phyloP scores from a whole-genome alignment of 2,113 vertebrate genomes.

The Cynopterus brachyotis region DNA sequence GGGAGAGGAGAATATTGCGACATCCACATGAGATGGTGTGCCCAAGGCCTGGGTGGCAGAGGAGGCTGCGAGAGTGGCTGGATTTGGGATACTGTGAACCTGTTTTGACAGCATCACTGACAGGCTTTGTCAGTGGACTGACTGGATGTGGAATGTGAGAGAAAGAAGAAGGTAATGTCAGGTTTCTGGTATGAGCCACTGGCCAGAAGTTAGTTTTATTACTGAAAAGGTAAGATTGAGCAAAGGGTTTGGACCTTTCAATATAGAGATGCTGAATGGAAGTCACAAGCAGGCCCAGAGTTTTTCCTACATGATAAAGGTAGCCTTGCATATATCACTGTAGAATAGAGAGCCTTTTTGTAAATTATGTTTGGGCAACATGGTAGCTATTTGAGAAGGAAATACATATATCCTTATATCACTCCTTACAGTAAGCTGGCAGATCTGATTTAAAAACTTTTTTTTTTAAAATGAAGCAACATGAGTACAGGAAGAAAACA shows the following conservation, averaged over 20 bases:
- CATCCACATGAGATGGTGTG: neutral
- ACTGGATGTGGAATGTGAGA: neutral
- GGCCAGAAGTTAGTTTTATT: neutral
- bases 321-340: neutral
- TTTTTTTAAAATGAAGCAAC: neutral
- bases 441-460: neutral
- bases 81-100: neutral
- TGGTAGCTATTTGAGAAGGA: neutral
- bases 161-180: neutral
- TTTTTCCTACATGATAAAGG: neutral
- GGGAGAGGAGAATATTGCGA: neutral
- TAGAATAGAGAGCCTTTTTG: neutral
- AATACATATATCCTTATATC: neutral
- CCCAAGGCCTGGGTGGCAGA: accelerated
- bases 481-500: neutral
- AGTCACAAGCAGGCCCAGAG: neutral
- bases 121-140: neutral
- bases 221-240: neutral
- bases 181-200: neutral
- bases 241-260: neutral
- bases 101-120: neutral
- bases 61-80: neutral
- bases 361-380: neutral
- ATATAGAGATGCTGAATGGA: neutral
- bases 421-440: neutral